phyloP scores from a whole-genome alignment of 2,888 invertebrate genomes.

The Piscicola geometra region DNA sequence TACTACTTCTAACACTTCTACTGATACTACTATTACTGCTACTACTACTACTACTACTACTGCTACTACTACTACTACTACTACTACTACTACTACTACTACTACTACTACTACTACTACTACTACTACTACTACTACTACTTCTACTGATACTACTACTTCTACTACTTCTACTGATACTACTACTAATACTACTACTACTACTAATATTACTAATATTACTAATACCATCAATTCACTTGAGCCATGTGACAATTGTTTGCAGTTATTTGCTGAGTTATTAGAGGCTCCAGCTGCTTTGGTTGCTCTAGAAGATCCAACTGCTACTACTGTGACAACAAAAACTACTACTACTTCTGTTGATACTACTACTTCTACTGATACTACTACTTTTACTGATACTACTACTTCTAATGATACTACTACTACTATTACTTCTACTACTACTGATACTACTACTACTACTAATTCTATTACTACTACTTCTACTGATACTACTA shows the following conservation, averaged over 20 bases:
- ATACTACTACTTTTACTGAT: background rate
- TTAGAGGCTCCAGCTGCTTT: no score
- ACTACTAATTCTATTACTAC: no score
- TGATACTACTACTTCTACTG: constrained; percentile 24
- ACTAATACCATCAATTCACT: background rate
- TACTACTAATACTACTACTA: constrained; percentile 1
- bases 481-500: no score
- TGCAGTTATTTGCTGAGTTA: no score
- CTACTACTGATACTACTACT: constrained; percentile 6
- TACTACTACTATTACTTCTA: constrained; percentile 4
- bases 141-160: constrained; percentile 4
- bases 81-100: constrained; percentile 27
- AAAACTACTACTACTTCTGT: constrained; percentile 22
- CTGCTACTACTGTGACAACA: constrained; percentile 8
- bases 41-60: constrained; percentile 33
- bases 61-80: constrained; percentile 25
- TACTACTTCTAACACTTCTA: constrained; percentile 19
- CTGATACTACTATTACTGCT: constrained; percentile 30
- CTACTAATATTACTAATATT: background rate
- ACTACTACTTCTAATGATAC: background rate
- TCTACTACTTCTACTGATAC: background rate
- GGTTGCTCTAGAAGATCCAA: no score
- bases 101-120: constrained; percentile 1
- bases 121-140: constrained; percentile 18
- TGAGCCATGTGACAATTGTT: no score